Percentiles rank a stretch among this genome's conserved stretches.
Evolutionary conservation across 2,113 vertebrate species (phyloP).

Genomic region (Anhinga anhinga): DNA sequence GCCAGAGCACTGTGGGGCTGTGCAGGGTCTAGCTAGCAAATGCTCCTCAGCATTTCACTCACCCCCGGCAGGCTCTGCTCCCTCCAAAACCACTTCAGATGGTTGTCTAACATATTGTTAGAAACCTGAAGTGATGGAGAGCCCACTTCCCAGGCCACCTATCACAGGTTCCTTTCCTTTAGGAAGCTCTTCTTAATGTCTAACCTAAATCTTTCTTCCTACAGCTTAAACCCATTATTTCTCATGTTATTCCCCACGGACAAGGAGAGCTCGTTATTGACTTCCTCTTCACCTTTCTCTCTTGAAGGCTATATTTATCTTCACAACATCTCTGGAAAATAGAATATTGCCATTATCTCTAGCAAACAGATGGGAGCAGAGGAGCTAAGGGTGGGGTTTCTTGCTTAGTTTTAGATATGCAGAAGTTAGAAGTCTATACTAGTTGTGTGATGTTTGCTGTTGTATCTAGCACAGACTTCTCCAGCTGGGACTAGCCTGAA

Average conservation of each 20-base stretch:
- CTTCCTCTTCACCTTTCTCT: background rate
- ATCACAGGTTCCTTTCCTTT: background rate
- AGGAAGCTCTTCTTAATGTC: background rate
- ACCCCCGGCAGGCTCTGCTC: background rate
- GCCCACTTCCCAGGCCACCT: background rate
- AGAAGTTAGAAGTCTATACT: background rate
- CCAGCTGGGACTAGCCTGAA: background rate
- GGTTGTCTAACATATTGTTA: background rate
- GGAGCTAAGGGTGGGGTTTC: background rate
- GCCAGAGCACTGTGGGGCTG: background rate
- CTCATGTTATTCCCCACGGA: background rate
- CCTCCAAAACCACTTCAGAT: background rate
- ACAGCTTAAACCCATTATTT: background rate
- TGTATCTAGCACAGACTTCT: background rate
- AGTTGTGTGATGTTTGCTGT: background rate
- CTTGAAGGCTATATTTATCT: background rate
- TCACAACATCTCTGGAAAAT: background rate
- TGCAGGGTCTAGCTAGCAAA: background rate
- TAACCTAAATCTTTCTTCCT: background rate
- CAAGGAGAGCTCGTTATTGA: background rate
- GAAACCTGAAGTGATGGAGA: background rate
- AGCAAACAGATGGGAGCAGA: background rate
- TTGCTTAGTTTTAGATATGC: background rate
- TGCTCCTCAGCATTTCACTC: background rate
- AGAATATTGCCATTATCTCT: background rate